Base-by-base conservation (phyloP, 2,797 vertebrate genomes). In the Falco rusticolus region DNA sequence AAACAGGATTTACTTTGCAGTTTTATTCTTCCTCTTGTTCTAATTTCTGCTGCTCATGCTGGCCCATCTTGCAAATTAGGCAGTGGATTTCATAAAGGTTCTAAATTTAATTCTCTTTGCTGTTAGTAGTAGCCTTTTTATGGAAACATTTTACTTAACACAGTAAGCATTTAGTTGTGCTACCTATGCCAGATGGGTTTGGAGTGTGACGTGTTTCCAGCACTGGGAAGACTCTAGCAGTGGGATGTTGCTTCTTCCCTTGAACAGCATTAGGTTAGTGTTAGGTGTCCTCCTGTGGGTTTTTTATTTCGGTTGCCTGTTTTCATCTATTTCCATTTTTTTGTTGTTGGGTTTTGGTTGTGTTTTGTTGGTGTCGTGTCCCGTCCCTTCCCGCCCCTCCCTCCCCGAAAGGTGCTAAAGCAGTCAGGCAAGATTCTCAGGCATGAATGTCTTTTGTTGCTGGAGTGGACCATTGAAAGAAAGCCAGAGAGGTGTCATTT, bases 81-180 rank as follows among this genome's bases (percentile, higher is more conserved):
- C 74, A 76, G 34, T 66, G 22, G 15, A 63, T 76, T 90, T 93
- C 2, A 3, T 76, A 53, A 80, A 37, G 22, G 41, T 53, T 85
- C 66, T 74, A 70, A 79, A 89, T 88, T 87, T 65, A 75, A 69
- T 90, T 90, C 6, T 82, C 18, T 66, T 69, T 77, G 34, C 48
- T 91, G 45, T 25, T 76, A 22, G 34, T 57, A 76, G 48, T 84
- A 47, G 54, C 48, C 54, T 93, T 95, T 84, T 72, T 31, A 45
- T 84, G 78, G 83, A 48, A 95, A 50, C 41, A 13, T 89, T 89
- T 81, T 84, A 21, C 39, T 94, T 82, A 51, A 74, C 28, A 37
- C 25, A 17, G 13, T 81, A 66, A n/a, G 19, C 45, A 6, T 77
- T 90, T 68, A 87, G 13, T 71, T 86, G 34, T 24, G 26, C 41